A percentile compares a stretch with the other conserved stretches of the same genome.
Evolutionary conservation across 2,113 vertebrate genomes (phyloP).

Genomic region (Campylomormyrus tamandua): DNA sequence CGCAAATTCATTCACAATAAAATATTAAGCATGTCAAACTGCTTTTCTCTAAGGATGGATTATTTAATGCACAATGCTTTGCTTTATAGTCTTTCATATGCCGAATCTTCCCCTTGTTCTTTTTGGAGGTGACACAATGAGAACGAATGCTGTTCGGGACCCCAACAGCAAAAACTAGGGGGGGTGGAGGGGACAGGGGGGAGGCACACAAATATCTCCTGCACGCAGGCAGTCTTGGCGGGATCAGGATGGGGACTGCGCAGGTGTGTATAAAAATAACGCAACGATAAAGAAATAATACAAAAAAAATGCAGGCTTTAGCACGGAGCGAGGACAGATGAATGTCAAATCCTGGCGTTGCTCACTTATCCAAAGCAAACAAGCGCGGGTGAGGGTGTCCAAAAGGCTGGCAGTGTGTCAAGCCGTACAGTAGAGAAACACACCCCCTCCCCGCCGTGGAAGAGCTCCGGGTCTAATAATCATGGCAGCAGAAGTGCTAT

Average conservation of each 20-base stretch:
- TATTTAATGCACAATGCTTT: not conserved
- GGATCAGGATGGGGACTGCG: not conserved
- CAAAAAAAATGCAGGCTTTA: not conserved
- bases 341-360: not conserved
- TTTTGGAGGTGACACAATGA: not conserved
- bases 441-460: not conserved
- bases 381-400: not conserved
- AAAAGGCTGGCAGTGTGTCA: not conserved
- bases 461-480: not conserved
- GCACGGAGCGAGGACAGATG: not conserved
- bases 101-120: not conserved
- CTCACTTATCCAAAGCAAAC: slow-evolving; percentile 1
- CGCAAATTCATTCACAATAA: not conserved
- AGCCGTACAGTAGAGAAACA: not conserved
- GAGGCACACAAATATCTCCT: not conserved
- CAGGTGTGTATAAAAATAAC: not conserved
- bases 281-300: not conserved
- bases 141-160: not conserved
- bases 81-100: not conserved
- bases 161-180: not conserved
- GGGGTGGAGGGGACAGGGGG: not conserved
- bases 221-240: not conserved
- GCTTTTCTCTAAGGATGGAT: not conserved
- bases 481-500: not conserved
- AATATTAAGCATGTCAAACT: not conserved